A percentile compares a stretch with the other conserved stretches of the same genome.
Evolutionary conservation across 2,888 invertebrate genomes (phyloP).

Genomic region (Odontocolon sp.): DNA sequence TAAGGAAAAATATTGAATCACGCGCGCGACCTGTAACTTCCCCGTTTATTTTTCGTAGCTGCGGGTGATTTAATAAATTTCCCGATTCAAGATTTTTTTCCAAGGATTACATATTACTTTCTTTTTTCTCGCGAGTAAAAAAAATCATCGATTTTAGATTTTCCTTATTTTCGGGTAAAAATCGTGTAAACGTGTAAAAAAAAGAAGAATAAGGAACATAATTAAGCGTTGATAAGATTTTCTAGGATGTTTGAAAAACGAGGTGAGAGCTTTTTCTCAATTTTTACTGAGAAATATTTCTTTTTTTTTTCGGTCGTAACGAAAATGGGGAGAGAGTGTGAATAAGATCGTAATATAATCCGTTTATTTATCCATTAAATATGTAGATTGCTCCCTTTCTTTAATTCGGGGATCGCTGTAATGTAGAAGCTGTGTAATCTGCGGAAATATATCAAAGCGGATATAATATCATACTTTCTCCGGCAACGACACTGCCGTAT

Average conservation of each 20-base stretch:
- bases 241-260: too few relatives aligned
- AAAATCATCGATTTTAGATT: slow-evolving; percentile 16
- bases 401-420: slow-evolving; percentile 64
- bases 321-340: slow-evolving; percentile 62
- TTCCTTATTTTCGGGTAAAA: too few relatives aligned
- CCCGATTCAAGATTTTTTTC: slow-evolving; percentile 22
- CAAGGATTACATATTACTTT: too few relatives aligned
- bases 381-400: slow-evolving; percentile 59
- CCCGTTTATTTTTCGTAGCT: slow-evolving; percentile 42
- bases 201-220: too few relatives aligned
- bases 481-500: slow-evolving; percentile 75
- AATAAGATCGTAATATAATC: slow-evolving; percentile 55
- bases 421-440: slow-evolving; percentile 62
- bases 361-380: slow-evolving; percentile 50
- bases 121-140: slow-evolving; percentile 4
- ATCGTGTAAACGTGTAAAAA: too few relatives aligned
- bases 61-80: slow-evolving; percentile 5
- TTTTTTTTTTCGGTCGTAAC: slow-evolving; percentile 60
- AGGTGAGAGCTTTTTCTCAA: background rate
- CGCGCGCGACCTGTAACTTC: slow-evolving; percentile 31
- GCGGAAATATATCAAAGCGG: slow-evolving; percentile 66
- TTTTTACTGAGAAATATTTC: slow-evolving; percentile 32
- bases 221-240: too few relatives aligned
- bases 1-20: background rate
- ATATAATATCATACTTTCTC: slow-evolving; percentile 69